A percentile compares a stretch with the other conserved stretches of the same genome.
Evolutionary conservation across 2,113 vertebrate genomes (phyloP).

Genomic region (Peromyscus maniculatus): DNA sequence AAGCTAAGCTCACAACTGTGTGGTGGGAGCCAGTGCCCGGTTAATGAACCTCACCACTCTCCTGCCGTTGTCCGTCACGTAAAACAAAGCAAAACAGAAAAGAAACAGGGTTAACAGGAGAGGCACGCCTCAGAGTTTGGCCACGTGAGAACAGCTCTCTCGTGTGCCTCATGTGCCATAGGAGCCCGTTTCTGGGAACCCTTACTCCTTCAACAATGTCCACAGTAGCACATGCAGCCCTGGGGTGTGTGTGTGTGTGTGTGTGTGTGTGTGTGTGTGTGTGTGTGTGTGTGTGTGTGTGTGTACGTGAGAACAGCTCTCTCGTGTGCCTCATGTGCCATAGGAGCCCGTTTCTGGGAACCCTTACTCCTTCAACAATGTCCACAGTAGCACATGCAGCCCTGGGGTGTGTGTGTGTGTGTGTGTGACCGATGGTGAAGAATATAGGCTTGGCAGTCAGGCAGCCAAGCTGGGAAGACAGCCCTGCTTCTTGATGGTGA

Average conservation of each 20-base stretch:
- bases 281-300: neutral
- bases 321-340: accelerated
- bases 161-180: accelerated
- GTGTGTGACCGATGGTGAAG: neutral
- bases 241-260: neutral
- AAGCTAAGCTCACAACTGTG: neutral
- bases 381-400: accelerated
- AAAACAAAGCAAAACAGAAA: neutral
- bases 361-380: neutral
- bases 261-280: too few species aligned
- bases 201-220: neutral
- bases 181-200: accelerated
- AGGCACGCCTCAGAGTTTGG: neutral
- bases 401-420: neutral
- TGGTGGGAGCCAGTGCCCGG: neutral
- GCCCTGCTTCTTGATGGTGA: neutral
- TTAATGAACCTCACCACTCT: too few species aligned
- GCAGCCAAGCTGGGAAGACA: neutral
- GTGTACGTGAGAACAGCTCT: neutral
- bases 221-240: accelerated
- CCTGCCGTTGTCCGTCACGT: accelerated
- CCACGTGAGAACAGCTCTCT: neutral
- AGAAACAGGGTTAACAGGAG: neutral
- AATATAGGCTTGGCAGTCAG: accelerated
- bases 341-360: accelerated